Percentiles rank a stretch among this genome's conserved stretches.
These are phyloP conservation scores for Diplodus puntazzo DNA, from an alignment of 2,797 vertebrate genomes.

Conservation along the genomic window DNA sequence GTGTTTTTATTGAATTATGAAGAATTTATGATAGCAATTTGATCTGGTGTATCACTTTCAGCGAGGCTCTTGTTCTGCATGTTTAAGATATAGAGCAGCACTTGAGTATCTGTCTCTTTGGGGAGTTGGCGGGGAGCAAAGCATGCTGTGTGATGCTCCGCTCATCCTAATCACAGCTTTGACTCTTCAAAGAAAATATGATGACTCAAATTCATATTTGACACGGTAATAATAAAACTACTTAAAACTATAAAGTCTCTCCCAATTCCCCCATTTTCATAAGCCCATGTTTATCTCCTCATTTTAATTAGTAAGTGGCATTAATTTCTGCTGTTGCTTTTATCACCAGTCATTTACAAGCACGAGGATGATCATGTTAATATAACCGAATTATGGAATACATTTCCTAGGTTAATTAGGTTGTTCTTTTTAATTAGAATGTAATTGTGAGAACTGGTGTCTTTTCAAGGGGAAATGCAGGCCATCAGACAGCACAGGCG, in stretches of 20 bases:
- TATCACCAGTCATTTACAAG: constrained; percentile 84
- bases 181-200: constrained; percentile 83
- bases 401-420: constrained; percentile 84
- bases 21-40: constrained; percentile 81
- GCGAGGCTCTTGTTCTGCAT: constrained; percentile 77
- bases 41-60: constrained; percentile 78
- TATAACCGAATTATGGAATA: constrained; percentile 83
- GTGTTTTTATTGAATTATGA: constrained; percentile 81
- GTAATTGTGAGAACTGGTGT: constrained; percentile 81
- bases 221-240: constrained; percentile 83
- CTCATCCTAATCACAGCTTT: constrained; percentile 79
- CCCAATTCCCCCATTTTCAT: constrained; percentile 74
- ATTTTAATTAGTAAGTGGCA: constrained; percentile 86
- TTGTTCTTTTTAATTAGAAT: constrained; percentile 88
- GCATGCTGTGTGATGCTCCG: constrained; percentile 71
- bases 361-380: constrained; percentile 80
- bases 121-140: constrained; percentile 77
- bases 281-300: constrained; percentile 83
- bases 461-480: constrained; percentile 78
- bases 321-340: constrained; percentile 84
- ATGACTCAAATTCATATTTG: constrained; percentile 80
- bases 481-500: constrained; percentile 58
- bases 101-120: constrained; percentile 75
- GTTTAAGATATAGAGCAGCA: constrained; percentile 78
- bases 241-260: constrained; percentile 85